Evolutionary conservation across 1,140 invertebrate genomes (phyloP).

Genomic region (Myzus persicae): DNA sequence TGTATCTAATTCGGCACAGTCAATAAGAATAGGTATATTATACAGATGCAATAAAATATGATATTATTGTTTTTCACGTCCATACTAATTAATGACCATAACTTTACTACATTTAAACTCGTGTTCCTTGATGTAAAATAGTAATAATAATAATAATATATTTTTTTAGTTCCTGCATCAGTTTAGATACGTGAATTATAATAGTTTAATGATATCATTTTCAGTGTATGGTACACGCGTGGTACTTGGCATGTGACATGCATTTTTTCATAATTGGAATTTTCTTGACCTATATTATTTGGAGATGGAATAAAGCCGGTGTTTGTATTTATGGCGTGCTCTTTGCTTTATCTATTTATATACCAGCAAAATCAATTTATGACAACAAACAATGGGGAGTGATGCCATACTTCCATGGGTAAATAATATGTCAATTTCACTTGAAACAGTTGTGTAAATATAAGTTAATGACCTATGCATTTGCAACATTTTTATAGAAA

Average conservation of each 20-base stretch:
- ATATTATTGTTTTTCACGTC: not conserved
- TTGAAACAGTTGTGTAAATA: not conserved
- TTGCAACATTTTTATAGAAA: not conserved
- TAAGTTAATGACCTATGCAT: not conserved
- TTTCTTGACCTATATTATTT: conserved; percentile 65
- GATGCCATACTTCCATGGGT: not conserved
- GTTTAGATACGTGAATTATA: not conserved
- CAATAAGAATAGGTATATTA: not conserved
- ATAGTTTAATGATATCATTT: conserved; percentile 60
- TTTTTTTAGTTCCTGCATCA: no score
- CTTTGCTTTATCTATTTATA: conserved; percentile 1
- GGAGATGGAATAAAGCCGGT: conserved; percentile 49
- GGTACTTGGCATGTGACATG: conserved; percentile 75
- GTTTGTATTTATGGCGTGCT: not conserved
- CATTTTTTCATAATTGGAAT: conserved; percentile 70
- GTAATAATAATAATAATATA: no score
- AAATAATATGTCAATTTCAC: conserved; percentile 5
- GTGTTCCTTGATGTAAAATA: not conserved
- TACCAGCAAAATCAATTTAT: conserved; percentile 35
- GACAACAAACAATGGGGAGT: conserved; percentile 34
- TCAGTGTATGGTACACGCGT: conserved; percentile 72
- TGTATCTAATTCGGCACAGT: no score
- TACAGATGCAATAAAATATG: not conserved
- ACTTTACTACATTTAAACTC: not conserved
- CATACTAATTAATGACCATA: not conserved